Conservation (phyloP, 2,113 vertebrate species). For the Ciconia boyciana region DNA sequence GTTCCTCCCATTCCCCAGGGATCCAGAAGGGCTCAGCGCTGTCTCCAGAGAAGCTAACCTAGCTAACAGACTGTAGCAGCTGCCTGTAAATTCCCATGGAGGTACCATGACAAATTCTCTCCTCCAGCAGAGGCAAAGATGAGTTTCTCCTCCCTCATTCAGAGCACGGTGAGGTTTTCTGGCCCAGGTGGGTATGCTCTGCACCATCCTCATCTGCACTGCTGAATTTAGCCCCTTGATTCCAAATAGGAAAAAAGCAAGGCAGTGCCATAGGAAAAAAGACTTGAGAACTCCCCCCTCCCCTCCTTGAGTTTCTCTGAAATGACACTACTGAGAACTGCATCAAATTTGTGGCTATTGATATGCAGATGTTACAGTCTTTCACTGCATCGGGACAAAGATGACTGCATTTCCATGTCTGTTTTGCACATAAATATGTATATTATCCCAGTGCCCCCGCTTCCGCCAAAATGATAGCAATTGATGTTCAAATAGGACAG, state of each 20-base stretch:
- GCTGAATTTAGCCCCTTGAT: not conserved
- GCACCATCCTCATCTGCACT: not conserved
- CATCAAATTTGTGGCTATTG: slow-evolving; percentile 50
- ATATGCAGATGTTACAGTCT: slow-evolving; percentile 53
- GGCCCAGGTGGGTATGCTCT: not conserved
- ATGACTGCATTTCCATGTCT: slow-evolving; percentile 19
- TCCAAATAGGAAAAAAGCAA: not conserved
- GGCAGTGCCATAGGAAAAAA: not conserved
- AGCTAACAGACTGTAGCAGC: not conserved
- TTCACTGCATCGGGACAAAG: not conserved
- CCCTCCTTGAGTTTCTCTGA: not conserved
- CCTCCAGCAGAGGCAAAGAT: not conserved
- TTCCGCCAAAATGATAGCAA: not conserved
- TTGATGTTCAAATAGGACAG: not conserved
- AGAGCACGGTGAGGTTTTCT: not conserved
- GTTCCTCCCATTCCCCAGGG: not conserved
- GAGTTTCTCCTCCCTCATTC: not conserved
- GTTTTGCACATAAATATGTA: slow-evolving; percentile 49
- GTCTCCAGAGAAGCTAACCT: not conserved
- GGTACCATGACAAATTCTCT: not conserved
- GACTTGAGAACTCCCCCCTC: not conserved
- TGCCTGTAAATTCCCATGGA: not conserved
- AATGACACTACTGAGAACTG: not conserved
- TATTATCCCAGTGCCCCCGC: not conserved
- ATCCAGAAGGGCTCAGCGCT: not conserved